Evolutionary conservation across 2,888 invertebrate genomes (phyloP).

Genomic region (Chymomyza amoena): DNA sequence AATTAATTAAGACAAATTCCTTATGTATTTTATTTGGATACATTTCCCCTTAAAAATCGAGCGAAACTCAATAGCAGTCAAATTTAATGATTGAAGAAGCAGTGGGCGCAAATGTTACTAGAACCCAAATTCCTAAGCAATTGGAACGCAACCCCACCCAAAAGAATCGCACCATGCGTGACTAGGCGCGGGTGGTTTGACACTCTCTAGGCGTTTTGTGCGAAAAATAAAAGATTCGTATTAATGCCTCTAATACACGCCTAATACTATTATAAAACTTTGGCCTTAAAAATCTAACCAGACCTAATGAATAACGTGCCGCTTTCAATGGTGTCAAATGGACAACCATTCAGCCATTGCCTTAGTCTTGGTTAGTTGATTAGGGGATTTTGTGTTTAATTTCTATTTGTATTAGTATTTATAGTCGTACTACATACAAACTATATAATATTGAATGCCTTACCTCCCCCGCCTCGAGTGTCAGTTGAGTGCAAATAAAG

Average conservation of each 20-base stretch:
- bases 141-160: constrained; percentile 36
- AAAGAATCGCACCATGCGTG: constrained; percentile 29
- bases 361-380: constrained; percentile 13
- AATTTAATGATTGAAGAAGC: constrained; percentile 42
- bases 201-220: constrained; percentile 24
- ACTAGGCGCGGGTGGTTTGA: constrained; percentile 21
- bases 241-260: constrained; percentile 59
- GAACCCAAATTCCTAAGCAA: constrained; percentile 8
- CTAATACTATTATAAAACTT: constrained; percentile 60
- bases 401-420: background rate
- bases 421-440: background rate
- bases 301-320: background rate
- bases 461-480: background rate
- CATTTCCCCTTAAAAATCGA: constrained; percentile 11
- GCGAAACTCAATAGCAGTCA: constrained; percentile 23
- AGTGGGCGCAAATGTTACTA: background rate
- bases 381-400: constrained; percentile 1
- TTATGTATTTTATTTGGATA: background rate
- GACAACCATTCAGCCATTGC: constrained; percentile 17
- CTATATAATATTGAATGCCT: background rate
- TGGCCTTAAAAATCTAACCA: constrained; percentile 26
- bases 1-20: constrained; percentile 47
- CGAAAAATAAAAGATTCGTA: constrained; percentile 60
- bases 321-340: constrained; percentile 36
- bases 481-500: background rate